Conservation (phyloP, 2,888 invertebrate species). For the Notodonta dromedarius region DNA sequence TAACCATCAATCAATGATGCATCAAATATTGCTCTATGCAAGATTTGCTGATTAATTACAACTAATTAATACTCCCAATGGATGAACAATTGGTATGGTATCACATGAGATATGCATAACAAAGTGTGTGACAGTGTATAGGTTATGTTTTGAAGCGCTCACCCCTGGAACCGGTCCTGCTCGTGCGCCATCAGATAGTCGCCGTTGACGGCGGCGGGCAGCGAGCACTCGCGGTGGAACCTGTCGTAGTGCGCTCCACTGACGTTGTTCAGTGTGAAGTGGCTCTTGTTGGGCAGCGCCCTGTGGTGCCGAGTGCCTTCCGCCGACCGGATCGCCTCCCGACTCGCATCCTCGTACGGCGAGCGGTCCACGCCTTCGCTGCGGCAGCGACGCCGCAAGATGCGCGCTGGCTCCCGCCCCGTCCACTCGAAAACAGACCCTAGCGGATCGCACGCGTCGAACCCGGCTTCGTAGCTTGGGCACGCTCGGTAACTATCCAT, state of each 20-base stretch:
- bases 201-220: slow-evolving; percentile 73
- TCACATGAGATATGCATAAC: too few species aligned
- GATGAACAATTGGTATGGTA: too few species aligned
- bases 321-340: slow-evolving; percentile 60
- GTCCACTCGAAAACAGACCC: slow-evolving; percentile 73
- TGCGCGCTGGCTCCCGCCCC: slow-evolving; percentile 68
- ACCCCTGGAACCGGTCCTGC: slow-evolving; percentile 63
- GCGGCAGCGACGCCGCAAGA: slow-evolving; percentile 77
- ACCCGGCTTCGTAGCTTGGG: slow-evolving; percentile 77
- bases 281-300: slow-evolving; percentile 65
- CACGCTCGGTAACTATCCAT: slow-evolving; percentile 78
- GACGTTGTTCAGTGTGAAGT: slow-evolving; percentile 71
- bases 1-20: too few species aligned
- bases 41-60: too few species aligned
- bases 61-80: too few species aligned
- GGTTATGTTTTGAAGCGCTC: slow-evolving; percentile 58
- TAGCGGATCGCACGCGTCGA: slow-evolving; percentile 76
- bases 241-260: slow-evolving; percentile 55
- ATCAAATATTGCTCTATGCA: too few species aligned
- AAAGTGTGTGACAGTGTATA: slow-evolving; percentile 11
- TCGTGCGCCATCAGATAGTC: slow-evolving; percentile 77
- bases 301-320: slow-evolving; percentile 60
- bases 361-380: slow-evolving; percentile 80
- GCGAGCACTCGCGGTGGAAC: slow-evolving; percentile 69
- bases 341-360: slow-evolving; percentile 76